Evolutionary conservation across 2,888 invertebrate genomes (phyloP).

Genomic region (Steinernema hermaphroditum): DNA sequence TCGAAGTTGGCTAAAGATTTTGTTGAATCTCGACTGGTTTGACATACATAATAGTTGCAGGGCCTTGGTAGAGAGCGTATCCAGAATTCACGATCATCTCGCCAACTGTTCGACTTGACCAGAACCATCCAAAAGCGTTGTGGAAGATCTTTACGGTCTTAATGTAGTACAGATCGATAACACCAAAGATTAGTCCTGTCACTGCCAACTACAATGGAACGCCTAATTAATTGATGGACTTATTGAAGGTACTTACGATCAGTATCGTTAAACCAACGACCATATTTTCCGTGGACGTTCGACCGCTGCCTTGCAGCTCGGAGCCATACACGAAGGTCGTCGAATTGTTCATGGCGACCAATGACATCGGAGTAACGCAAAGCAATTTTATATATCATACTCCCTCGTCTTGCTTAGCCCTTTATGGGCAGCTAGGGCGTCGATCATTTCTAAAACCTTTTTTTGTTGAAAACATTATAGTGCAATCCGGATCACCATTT

Average conservation of each 20-base stretch:
- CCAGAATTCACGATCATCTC: background rate
- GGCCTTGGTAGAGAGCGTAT: background rate
- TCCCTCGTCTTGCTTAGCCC: no score
- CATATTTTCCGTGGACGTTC: background rate
- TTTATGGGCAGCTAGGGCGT: no score
- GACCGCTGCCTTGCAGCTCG: background rate
- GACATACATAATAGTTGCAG: background rate
- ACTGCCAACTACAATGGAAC: background rate
- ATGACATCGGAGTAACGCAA: no score
- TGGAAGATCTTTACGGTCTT: conserved; percentile 6
- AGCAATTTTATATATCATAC: no score
- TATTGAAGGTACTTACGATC: background rate
- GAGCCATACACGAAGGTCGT: background rate
- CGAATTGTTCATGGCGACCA: no score
- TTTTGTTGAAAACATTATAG: no score
- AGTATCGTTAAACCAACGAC: background rate
- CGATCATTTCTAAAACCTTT: no score
- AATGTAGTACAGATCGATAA: background rate
- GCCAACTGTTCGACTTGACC: background rate
- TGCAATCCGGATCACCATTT: no score
- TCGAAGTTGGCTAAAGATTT: background rate
- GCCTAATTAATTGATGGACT: background rate
- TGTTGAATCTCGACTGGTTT: background rate
- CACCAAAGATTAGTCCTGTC: background rate
- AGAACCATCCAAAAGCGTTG: conserved; percentile 17